These are phyloP conservation scores for Prunella himalayana DNA, from an alignment of 2,113 vertebrate species.

Conservation along the genomic window DNA sequence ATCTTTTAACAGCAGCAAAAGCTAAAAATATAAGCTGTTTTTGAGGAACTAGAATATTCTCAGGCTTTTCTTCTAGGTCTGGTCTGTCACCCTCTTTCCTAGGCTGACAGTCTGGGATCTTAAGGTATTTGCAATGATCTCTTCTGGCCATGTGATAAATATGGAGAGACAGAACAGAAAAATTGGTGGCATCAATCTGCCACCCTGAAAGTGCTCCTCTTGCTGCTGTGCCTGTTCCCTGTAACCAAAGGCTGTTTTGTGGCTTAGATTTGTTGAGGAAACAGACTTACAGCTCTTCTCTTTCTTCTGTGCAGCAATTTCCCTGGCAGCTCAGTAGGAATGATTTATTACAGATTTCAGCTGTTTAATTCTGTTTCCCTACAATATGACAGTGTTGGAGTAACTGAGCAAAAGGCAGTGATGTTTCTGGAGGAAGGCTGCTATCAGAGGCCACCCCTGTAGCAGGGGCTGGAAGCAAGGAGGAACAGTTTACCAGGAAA, in stretches of 20 bases:
- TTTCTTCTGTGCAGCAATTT: not conserved
- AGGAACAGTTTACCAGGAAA: constrained; percentile 19
- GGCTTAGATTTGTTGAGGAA: not conserved
- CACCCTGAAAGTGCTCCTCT: not conserved
- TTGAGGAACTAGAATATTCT: not conserved
- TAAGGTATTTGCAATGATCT: not conserved
- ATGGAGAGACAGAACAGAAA: not conserved
- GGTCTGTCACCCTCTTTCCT: not conserved
- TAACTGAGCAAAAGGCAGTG: not conserved
- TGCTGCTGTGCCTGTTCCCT: not conserved
- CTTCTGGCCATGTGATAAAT: not conserved
- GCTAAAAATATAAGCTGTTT: not conserved
- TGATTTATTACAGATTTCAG: not conserved
- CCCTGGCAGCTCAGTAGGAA: not conserved
- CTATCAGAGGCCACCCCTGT: not conserved
- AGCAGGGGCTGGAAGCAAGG: not conserved
- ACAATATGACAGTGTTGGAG: not conserved
- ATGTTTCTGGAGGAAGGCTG: not conserved
- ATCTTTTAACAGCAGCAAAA: not conserved
- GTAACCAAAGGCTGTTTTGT: not conserved
- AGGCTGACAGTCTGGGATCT: not conserved
- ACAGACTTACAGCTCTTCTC: not conserved
- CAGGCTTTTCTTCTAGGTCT: not conserved
- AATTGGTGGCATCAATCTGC: not conserved
- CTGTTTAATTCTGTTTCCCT: not conserved